Base-by-base conservation (phyloP, 1,140 invertebrate genomes). In the Drosophila obscura region DNA sequence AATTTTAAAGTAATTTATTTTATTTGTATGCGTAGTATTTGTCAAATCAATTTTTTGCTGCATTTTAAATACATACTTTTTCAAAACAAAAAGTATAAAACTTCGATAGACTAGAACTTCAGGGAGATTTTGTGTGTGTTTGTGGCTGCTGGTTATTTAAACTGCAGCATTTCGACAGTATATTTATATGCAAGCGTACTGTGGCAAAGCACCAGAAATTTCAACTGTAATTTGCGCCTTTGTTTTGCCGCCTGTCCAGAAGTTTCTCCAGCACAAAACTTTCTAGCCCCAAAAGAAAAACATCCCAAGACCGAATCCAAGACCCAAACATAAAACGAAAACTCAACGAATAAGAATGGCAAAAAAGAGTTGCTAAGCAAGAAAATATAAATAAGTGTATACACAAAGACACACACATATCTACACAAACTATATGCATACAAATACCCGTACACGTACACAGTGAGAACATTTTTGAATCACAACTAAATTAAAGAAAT, bases 401-500 rank as follows among this genome's bases (percentile, higher is more conserved):
- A 56, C 26, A 19, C 19, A 19, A 19, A n/a, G 19, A 49, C 16
- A 55, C 16, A 66, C n/a, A 55, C 28, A 60, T 49, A 46, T 51
- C 52, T 50, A 58, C 13, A 62, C 45, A 31, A 26, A 49, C 22
- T 50, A 59, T 31, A 69, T 24, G 51, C 28, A 60, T 44, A 49
- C 49, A 44, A 26, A 44, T 19, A 45, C 35, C 28, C 24, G 16
- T 44, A 48, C 28, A 53, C n/a, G 15, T 15, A 7, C 26, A 24
- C 26, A 68, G 65, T 53, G 60, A 52, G 41, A 73, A 73, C 52
- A 66, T 66, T 61, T 79, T 64, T 66, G 66, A 88, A 79, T 83
- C 73, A 82, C 72, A 88, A 74, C 73, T 83, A 83, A 88, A 88
- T 88, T 88, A 71, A 88, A 88, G 79, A 72, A 88, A 88, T 80